A percentile compares a stretch with the other conserved stretches of the same genome.
Conservation (phyloP, 35 echinoderm and acorn worm species). For the Eucidaris tribuloides region DNA sequence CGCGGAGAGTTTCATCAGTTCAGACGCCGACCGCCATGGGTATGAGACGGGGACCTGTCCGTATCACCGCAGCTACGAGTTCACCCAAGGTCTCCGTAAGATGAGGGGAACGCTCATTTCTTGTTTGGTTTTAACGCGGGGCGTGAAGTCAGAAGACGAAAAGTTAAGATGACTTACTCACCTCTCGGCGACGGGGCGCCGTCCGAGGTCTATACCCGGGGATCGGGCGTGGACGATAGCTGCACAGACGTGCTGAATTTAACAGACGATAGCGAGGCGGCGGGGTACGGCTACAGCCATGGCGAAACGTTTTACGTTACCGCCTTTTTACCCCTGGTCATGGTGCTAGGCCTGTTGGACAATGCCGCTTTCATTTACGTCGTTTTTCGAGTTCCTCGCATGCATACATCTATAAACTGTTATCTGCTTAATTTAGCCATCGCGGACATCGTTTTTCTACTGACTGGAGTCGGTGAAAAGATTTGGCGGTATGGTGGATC, state of each 20-base stretch:
- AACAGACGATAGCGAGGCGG: not conserved
- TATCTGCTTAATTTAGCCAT: slow-evolving; percentile 82
- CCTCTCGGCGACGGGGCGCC: no score
- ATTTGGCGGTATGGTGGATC: slow-evolving; percentile 52
- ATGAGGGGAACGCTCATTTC: no score
- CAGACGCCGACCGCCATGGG: no score
- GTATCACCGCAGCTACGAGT: no score
- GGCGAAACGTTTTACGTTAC: slow-evolving; percentile 38
- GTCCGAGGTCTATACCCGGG: no score
- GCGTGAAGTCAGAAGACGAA: no score
- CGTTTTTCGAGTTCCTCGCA: slow-evolving; percentile 56
- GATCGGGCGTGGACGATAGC: no score
- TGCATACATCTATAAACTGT: slow-evolving; percentile 85
- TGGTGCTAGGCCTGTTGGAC: slow-evolving; percentile 43
- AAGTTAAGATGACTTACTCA: no score
- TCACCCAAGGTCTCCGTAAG: no score
- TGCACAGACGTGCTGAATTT: slow-evolving; percentile 11
- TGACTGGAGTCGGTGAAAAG: slow-evolving; percentile 70
- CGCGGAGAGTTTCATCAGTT: no score
- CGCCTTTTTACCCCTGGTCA: slow-evolving; percentile 41
- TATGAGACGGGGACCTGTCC: no score
- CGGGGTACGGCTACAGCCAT: slow-evolving; percentile 28
- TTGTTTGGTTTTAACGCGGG: no score
- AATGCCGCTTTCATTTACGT: slow-evolving; percentile 90
- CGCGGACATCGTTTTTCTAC: slow-evolving; percentile 75